Conservation (phyloP, 1,140 invertebrate species). For the Cydia fagiglandana region DNA sequence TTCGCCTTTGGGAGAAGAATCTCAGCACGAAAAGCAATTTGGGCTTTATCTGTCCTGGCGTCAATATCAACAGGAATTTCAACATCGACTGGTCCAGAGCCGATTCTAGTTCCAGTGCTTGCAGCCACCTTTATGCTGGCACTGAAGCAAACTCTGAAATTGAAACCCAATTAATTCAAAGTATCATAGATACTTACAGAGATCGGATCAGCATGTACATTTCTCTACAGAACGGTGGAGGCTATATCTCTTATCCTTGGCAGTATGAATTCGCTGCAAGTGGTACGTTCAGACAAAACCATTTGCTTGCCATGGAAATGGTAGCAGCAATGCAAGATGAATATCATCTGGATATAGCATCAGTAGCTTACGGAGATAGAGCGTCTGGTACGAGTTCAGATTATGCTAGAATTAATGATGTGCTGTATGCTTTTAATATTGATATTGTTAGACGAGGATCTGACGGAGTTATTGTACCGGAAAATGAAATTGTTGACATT, state of each 20-base stretch:
- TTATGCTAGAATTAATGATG: slow-evolving; percentile 49
- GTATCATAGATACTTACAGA: slow-evolving; percentile 46
- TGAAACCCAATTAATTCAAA: slow-evolving; percentile 49
- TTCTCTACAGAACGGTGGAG: slow-evolving; percentile 62
- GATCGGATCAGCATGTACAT: slow-evolving; percentile 51
- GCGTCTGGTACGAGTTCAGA: slow-evolving; percentile 61
- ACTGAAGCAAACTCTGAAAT: slow-evolving; percentile 56
- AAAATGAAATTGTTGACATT: slow-evolving; percentile 49
- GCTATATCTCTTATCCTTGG: slow-evolving; percentile 64
- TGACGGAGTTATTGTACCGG: slow-evolving; percentile 52
- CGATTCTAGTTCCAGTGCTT: slow-evolving; percentile 63
- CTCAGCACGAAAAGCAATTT: slow-evolving; percentile 51
- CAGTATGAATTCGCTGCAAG: slow-evolving; percentile 63
- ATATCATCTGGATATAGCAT: slow-evolving; percentile 51
- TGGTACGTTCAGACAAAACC: slow-evolving; percentile 62
- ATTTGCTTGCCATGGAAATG: slow-evolving; percentile 55
- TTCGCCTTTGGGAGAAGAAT: slow-evolving; percentile 59
- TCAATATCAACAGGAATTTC: slow-evolving; percentile 66
- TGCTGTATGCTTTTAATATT: slow-evolving; percentile 58
- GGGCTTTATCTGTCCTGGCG: slow-evolving; percentile 61
- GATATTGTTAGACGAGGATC: slow-evolving; percentile 49
- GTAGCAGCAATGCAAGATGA: slow-evolving; percentile 44
- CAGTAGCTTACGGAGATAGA: slow-evolving; percentile 51
- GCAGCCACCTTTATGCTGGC: slow-evolving; percentile 60
- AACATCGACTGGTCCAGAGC: slow-evolving; percentile 57